Percentiles rank a stretch among this genome's conserved stretches.
These are phyloP conservation scores for Delia radicum DNA, from an alignment of 1,140 invertebrate species.

Conservation along the genomic window DNA sequence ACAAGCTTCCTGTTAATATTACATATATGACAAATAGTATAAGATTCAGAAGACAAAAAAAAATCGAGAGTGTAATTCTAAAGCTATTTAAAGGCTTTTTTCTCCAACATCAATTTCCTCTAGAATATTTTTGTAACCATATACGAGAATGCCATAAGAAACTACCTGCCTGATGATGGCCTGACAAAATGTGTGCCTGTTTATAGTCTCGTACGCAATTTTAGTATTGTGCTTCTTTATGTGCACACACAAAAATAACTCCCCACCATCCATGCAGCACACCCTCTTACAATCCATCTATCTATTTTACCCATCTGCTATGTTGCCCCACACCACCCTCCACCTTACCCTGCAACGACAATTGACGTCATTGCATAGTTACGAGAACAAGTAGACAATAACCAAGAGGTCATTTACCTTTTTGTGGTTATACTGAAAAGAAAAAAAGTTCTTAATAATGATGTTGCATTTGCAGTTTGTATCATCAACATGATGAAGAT, in stretches of 20 bases:
- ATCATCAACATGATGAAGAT: not conserved
- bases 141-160: too few species aligned
- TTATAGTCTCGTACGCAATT: not conserved
- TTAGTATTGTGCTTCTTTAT: not conserved
- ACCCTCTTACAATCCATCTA: too few species aligned
- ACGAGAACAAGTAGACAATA: slow-evolving; percentile 7
- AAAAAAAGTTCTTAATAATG: not conserved
- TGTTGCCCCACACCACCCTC: too few species aligned
- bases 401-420: slow-evolving; percentile 20
- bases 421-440: slow-evolving; percentile 17
- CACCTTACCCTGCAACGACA: not conserved
- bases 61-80: not conserved
- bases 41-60: not conserved
- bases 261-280: not conserved
- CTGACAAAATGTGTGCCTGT: too few species aligned
- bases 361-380: slow-evolving; percentile 16
- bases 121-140: too few species aligned
- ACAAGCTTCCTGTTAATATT: not conserved
- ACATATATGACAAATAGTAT: not conserved
- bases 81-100: not conserved
- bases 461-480: too few species aligned
- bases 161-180: not conserved
- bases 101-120: not conserved
- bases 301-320: too few species aligned
- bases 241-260: not conserved